Evolutionary conservation across 2,113 vertebrate species (phyloP).

Genomic region (Circaetus cinerascens): DNA sequence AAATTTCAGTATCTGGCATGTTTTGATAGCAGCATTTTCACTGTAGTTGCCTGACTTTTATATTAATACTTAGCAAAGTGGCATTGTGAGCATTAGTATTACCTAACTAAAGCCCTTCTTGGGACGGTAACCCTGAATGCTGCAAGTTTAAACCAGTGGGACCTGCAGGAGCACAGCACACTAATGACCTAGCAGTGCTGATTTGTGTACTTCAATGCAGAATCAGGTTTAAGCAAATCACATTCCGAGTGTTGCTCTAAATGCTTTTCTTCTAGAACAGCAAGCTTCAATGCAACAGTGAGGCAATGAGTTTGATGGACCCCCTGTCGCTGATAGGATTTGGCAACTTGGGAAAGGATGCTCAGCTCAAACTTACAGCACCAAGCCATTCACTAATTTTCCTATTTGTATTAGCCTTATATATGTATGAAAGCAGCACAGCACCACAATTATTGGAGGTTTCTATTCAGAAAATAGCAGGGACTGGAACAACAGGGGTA

Average conservation of each 20-base stretch:
- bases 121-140: not conserved
- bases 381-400: not conserved
- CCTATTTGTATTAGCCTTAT: not conserved
- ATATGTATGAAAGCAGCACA: not conserved
- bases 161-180: not conserved
- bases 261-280: not conserved
- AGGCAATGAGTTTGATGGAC: not conserved
- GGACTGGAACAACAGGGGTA: not conserved
- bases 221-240: not conserved
- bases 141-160: not conserved
- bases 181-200: accelerated
- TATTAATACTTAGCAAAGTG: not conserved
- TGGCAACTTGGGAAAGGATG: not conserved
- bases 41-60: not conserved
- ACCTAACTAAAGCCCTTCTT: not conserved
- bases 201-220: not conserved
- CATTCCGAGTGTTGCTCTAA: not conserved
- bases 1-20: not conserved
- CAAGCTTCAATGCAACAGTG: not conserved
- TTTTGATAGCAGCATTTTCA: not conserved
- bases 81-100: not conserved
- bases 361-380: not conserved
- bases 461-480: not conserved
- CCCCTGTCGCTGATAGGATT: not conserved
- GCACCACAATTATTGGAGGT: not conserved